These are phyloP conservation scores for Zingel zingel DNA, from an alignment of 2,113 vertebrate genomes.

Conservation along the genomic window DNA sequence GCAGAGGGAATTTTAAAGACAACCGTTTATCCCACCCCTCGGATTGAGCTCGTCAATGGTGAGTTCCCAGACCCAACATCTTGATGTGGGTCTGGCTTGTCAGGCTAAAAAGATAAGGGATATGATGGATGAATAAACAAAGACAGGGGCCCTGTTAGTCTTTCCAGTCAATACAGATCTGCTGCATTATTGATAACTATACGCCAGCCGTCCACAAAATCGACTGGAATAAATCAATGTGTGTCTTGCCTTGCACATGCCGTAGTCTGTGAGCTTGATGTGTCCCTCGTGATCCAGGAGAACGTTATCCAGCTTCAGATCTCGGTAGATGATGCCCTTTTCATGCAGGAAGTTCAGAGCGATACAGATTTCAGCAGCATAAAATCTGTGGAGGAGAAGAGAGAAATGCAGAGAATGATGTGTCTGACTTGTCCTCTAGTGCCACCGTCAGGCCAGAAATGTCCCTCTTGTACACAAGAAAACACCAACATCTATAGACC, in stretches of 20 bases:
- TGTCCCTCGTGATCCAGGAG: constrained; percentile 96
- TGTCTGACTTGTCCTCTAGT: background rate
- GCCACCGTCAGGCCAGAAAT: background rate
- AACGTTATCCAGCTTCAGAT: constrained; percentile 99
- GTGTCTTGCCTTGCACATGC: constrained; percentile 96
- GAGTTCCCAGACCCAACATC: too few relatives aligned
- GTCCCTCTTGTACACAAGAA: background rate
- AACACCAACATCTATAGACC: background rate
- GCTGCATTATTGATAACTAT: constrained; percentile 39
- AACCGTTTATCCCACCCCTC: too few relatives aligned
- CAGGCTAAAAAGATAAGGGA: background rate
- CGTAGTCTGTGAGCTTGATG: constrained; percentile 98
- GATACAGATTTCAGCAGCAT: constrained; percentile 98
- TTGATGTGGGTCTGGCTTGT: too few relatives aligned
- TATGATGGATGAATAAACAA: background rate
- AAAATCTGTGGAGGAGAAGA: constrained; percentile 88
- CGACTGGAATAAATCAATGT: background rate
- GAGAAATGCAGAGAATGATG: background rate
- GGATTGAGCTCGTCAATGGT: too few relatives aligned
- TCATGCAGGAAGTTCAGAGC: constrained; percentile 99
- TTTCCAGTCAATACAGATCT: constrained; percentile 18
- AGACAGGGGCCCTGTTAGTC: background rate
- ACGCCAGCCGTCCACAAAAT: background rate
- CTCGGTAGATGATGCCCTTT: constrained; percentile 97
- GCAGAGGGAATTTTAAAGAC: too few relatives aligned